phyloP scores from a whole-genome alignment of 2,113 vertebrate species.

The Panurus biarmicus region DNA sequence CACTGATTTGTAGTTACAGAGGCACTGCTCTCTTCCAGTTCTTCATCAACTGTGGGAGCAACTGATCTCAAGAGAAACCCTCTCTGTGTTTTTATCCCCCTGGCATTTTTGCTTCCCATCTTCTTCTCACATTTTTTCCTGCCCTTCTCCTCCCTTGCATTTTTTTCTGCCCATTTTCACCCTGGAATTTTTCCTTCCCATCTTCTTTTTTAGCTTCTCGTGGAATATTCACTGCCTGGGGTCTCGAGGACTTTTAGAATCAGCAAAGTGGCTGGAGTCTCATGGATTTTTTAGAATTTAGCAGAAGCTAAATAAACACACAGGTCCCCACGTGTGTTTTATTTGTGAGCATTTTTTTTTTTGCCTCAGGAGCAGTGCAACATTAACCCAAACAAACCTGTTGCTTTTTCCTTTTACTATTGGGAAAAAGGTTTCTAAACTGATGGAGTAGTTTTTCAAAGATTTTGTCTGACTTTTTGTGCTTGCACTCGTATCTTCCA shows the following conservation, averaged over 20 bases:
- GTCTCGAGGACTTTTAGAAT: background rate
- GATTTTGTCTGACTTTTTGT: background rate
- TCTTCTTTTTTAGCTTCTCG: background rate
- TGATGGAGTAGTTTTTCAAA: background rate
- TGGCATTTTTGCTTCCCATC: background rate
- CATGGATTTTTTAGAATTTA: background rate
- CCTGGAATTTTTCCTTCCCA: background rate
- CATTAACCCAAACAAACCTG: background rate
- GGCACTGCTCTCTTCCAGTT: background rate
- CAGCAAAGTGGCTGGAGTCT: background rate
- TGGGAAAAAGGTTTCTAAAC: background rate
- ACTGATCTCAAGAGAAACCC: fast-evolving
- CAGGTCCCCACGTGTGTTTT: fast-evolving
- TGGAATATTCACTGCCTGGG: background rate
- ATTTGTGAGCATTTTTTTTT: background rate
- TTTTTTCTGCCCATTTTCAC: background rate
- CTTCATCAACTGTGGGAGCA: background rate
- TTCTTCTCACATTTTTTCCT: fast-evolving
- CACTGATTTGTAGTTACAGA: background rate
- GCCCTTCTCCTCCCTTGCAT: no score
- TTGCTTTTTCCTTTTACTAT: background rate
- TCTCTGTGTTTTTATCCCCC: background rate
- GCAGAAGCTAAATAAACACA: background rate
- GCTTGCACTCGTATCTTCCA: background rate
- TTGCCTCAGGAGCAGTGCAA: background rate